Conservation (phyloP, 2,113 vertebrate genomes). For the Austrofundulus limnaeus region DNA sequence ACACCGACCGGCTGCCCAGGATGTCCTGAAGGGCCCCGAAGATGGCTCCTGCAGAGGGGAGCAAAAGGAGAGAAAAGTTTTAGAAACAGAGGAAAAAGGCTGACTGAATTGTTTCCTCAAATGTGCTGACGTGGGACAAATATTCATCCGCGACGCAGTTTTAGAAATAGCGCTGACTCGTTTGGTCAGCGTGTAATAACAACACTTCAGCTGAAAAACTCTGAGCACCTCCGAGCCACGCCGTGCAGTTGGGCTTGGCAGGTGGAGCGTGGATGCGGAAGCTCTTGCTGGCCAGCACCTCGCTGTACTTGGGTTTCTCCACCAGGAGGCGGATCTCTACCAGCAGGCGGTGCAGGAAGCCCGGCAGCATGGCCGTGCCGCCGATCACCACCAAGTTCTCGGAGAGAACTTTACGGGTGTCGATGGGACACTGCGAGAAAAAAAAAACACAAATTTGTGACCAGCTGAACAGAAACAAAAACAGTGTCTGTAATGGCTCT, state of each 20-base stretch:
- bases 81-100: background rate
- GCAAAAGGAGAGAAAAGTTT: background rate
- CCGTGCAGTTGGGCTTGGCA: slow-evolving; percentile 94
- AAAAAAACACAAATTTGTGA: accelerated
- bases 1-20: slow-evolving; percentile 92
- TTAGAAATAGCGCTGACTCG: background rate
- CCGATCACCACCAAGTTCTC: slow-evolving; percentile 96
- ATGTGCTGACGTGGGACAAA: background rate
- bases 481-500: too few relatives aligned
- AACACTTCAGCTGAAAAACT: background rate
- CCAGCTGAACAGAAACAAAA: background rate
- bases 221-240: slow-evolving; percentile 94
- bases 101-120: accelerated
- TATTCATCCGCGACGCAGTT: background rate
- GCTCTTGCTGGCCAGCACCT: slow-evolving; percentile 87
- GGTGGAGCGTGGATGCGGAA: slow-evolving; percentile 92
- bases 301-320: slow-evolving; percentile 92
- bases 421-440: slow-evolving; percentile 88
- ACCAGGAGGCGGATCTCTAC: slow-evolving; percentile 91
- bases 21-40: slow-evolving; percentile 97
- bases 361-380: slow-evolving; percentile 93
- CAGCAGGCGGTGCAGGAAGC: slow-evolving; percentile 93
- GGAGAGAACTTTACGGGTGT: slow-evolving; percentile 92
- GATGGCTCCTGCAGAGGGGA: slow-evolving; percentile 83
- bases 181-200: background rate